Evolutionary conservation across 2,888 invertebrate genomes (phyloP), one percentile per base, ranked within the genome.

Genomic region (Bombylius discolor): DNA sequence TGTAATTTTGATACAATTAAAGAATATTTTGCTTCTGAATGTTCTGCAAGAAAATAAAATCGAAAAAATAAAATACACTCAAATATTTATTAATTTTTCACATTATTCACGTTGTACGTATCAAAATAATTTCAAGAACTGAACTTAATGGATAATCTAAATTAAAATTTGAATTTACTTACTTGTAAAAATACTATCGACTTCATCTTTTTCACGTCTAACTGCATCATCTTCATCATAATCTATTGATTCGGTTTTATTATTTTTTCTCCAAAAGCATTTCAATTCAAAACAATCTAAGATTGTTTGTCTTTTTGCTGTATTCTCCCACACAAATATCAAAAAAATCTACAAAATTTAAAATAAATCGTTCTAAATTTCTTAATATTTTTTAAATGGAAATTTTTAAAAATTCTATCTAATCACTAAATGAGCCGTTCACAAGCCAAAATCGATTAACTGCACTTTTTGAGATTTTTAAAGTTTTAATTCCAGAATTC

Each of bases 1-100:
- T 78, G 77, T 4, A 88, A 63, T 54, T 81, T 72, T 51, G 77
- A 67, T 1, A 82, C 80, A 5, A 84, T 63, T 62, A 86, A 67
- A 12, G 80, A 76, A 62, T 81, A 77, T 8, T 58, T 52, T 4
- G 31, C 9, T 34, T 46, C 33, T 12, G 36, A 32, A 8, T 14
- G n/a, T 23, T n/a, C 49, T 49, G 45, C 45, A 45, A 53, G 39
- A 13, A 6, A 23, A 23, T 49, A 33, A 8, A 13, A 34, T 31
- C n/a, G 13, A 49, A 5, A 12, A 49, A 32, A n/a, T 36, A 3
- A 8, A 13, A 49, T n/a, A 32, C 14, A 49, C 9, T 33, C 11
- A 50, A 50, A 50, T 23, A 23, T 23, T 23, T n/a, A n/a, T n/a
- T n/a, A n/a, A n/a, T n/a, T n/a, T n/a, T n/a, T n/a, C n/a, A n/a